Evolutionary conservation across 2,888 invertebrate species (phyloP).

Genomic region (Caenorhabditis virilis): DNA sequence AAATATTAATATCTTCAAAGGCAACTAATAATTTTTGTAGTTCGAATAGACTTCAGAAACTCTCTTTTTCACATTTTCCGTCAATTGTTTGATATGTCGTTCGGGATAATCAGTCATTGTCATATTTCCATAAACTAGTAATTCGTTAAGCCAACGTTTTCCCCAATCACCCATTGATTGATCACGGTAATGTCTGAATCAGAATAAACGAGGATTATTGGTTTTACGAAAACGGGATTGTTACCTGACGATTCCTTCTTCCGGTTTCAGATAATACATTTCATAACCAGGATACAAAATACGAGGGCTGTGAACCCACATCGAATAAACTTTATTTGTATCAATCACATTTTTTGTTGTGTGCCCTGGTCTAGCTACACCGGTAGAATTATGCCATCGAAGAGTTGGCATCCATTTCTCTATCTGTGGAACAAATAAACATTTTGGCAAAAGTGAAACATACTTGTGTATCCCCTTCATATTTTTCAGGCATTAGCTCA

Average conservation of each 20-base stretch:
- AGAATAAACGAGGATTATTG: not conserved
- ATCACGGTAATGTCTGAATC: conserved; percentile 32
- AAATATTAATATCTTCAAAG: too few species aligned
- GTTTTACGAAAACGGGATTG: too few species aligned
- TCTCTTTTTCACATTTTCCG: conserved; percentile 13
- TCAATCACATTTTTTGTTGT: conserved; percentile 29
- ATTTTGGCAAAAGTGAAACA: not conserved
- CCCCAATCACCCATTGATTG: conserved; percentile 21
- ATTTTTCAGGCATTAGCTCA: conserved; percentile 27
- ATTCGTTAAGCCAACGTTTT: conserved; percentile 9
- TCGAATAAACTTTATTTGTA: conserved; percentile 17
- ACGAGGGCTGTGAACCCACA: not conserved
- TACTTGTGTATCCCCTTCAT: conserved; percentile 19
- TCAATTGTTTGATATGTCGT: conserved; percentile 7
- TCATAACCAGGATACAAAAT: conserved; percentile 3
- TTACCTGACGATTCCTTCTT: conserved; percentile 26
- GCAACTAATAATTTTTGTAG: too few species aligned
- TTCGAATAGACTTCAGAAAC: conserved; percentile 12
- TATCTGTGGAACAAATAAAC: too few species aligned
- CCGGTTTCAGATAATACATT: conserved; percentile 7
- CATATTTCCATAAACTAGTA: conserved; percentile 12
- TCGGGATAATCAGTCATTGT: conserved; percentile 15
- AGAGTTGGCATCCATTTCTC: conserved; percentile 32
- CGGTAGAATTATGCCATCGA: conserved; percentile 28
- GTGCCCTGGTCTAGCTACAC: conserved; percentile 23